Percentiles rank a stretch among this genome's conserved stretches.
phyloP scores from a whole-genome alignment of 2,797 vertebrate species.

The Cygnus olor region DNA sequence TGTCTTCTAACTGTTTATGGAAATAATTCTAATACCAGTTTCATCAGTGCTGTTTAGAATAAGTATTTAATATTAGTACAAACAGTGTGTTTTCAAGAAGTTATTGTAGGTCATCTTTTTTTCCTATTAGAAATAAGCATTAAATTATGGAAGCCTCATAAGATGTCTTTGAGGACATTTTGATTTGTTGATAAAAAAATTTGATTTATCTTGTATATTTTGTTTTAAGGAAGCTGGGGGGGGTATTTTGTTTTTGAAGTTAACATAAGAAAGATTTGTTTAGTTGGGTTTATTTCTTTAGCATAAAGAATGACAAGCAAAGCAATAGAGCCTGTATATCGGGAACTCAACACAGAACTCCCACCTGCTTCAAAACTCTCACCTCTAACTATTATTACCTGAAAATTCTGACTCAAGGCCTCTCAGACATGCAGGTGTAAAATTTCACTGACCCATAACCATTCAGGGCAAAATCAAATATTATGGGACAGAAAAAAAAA shows the following conservation, averaged over 20 bases:
- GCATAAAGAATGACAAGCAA: not conserved
- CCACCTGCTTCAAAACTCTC: constrained; percentile 31
- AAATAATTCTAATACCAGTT: not conserved
- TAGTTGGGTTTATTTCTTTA: not conserved
- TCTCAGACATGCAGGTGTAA: constrained; percentile 38
- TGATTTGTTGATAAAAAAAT: not conserved
- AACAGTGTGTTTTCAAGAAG: not conserved
- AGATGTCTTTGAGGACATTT: not conserved
- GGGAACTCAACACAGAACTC: not conserved
- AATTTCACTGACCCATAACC: constrained; percentile 34
- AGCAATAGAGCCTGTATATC: not conserved
- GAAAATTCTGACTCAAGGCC: constrained; percentile 40
- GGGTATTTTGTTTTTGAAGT: not conserved
- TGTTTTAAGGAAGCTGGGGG: not conserved
- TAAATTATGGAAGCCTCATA: not conserved
- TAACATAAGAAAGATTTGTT: not conserved
- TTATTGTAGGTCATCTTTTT: not conserved
- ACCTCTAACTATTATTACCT: not conserved
- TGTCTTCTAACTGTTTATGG: not conserved
- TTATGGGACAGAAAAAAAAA: not conserved
- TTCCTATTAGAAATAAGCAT: not conserved
- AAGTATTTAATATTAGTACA: not conserved
- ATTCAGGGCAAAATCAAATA: constrained; percentile 15
- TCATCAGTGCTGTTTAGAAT: not conserved
- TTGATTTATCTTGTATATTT: not conserved